Conservation (phyloP, 2,113 vertebrate genomes). For the Istiophorus platypterus region DNA sequence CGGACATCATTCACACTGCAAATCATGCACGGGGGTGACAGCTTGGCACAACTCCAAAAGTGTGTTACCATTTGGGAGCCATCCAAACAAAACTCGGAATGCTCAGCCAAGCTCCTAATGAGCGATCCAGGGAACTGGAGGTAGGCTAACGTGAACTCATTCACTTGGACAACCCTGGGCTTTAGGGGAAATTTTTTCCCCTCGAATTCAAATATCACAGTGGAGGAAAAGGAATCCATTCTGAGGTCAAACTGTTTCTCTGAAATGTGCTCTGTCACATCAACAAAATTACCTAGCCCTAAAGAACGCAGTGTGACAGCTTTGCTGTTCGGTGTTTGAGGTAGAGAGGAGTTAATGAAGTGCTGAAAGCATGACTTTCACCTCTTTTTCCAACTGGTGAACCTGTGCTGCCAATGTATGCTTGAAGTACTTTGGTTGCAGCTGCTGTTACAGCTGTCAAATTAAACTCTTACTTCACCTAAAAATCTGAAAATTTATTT, state of each 20-base stretch:
- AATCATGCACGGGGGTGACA: constrained; percentile 68
- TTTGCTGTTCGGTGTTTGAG: constrained; percentile 26
- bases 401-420: constrained; percentile 7
- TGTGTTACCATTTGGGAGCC: constrained; percentile 81
- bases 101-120: constrained; percentile 75
- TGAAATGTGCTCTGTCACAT: constrained; percentile 40
- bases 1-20: constrained; percentile 69
- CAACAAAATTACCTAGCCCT: constrained; percentile 31
- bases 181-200: constrained; percentile 20
- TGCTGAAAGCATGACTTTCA: constrained; percentile 39
- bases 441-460: constrained; percentile 36
- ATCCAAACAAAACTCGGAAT: constrained; percentile 79
- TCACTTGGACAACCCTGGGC: constrained; percentile 61
- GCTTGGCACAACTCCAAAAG: constrained; percentile 73
- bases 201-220: constrained; percentile 39
- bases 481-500: constrained; percentile 3
- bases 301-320: constrained; percentile 39
- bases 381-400: constrained; percentile 11
- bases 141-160: constrained; percentile 66
- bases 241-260: constrained; percentile 3
- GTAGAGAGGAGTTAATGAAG: constrained; percentile 48
- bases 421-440: constrained; percentile 26
- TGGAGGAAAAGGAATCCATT: constrained; percentile 39
- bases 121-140: constrained; percentile 63
- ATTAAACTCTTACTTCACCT: constrained; percentile 29